Evolutionary conservation across 2,113 vertebrate species (phyloP).

Genomic region (Mus spicilegus): DNA sequence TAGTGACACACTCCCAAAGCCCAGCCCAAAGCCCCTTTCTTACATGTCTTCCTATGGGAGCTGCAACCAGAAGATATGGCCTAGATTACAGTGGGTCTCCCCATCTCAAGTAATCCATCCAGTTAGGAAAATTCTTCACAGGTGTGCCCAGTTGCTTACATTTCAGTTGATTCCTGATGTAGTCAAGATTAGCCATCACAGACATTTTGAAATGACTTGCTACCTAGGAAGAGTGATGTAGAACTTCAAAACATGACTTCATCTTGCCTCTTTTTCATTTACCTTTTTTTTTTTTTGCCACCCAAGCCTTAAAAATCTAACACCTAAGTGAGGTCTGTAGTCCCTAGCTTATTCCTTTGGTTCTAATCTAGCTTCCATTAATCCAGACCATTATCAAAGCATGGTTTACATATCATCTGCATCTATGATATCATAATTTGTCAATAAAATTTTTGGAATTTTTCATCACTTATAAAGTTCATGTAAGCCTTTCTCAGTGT

Average conservation of each 20-base stretch:
- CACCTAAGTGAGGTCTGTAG: not conserved
- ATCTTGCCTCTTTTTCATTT: not conserved
- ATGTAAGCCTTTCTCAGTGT: not conserved
- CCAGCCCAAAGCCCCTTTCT: not conserved
- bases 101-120: not conserved
- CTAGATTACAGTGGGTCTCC: not conserved
- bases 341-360: not conserved
- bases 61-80: not conserved
- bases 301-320: not conserved
- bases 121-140: not conserved
- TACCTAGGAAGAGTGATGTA: not conserved
- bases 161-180: not conserved
- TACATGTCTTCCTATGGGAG: not conserved
- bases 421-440: not conserved
- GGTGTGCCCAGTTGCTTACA: not conserved
- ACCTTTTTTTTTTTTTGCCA: not conserved
- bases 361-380: not conserved
- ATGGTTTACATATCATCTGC: not conserved
- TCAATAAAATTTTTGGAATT: not conserved
- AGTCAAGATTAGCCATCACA: not conserved
- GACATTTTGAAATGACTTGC: not conserved
- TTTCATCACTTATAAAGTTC: not conserved
- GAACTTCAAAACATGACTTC: not conserved
- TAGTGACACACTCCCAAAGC: not conserved
- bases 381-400: constrained; percentile 10